Base-by-base conservation (phyloP, 2,888 invertebrate genomes). In the Scaptomyza flava region DNA sequence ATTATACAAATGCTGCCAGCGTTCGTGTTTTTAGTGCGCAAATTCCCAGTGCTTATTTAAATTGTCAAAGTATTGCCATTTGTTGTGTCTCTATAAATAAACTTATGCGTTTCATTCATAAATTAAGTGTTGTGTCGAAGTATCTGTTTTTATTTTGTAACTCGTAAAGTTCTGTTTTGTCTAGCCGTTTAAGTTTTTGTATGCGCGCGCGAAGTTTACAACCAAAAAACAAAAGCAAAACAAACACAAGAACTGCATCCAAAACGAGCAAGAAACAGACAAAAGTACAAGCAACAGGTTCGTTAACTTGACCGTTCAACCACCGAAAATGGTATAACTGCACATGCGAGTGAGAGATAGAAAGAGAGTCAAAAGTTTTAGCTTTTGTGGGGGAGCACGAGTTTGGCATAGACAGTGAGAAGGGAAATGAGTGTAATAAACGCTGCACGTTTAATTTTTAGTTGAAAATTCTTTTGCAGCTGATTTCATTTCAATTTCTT, bases 1-100 rank as follows among this genome's bases (percentile, higher is more conserved):
- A 67, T 72, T 50, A 54, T 63, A 33, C 36, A 60, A 77, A 60
- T 56, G 46, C 43, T 50, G 52, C 27, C 46, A 42, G 52, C 38
- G 61, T 67, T 81, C 86, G 86, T 83, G 81, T 81, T 84, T 77
- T 83, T 20, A 23, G 42, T 66, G 66, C 60, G 23, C 52, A 48
- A 53, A 41, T 43, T n/a, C 48, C 48, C 47, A 59, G 30, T 34
- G 51, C 48, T 59, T 50, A 50, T 68, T 31, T 60, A 47, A 60
- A 33, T 27, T 20, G 12, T 45, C 17, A 14, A 30, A 48, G 14
- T 41, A 46, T 57, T 59, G 17, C 51, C 50, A 41, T 58, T 34
- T 48, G 23, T 52, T 50, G 43, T 51, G 11, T 50, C 47, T 52
- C n/a, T 57, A n/a, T 53, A 52, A 17, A 41, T 41, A 38, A n/a